A percentile compares a stretch with the other conserved stretches of the same genome.
These are phyloP conservation scores for Oreochromis aureus DNA, from an alignment of 2,113 vertebrate genomes.

Conservation along the genomic window DNA sequence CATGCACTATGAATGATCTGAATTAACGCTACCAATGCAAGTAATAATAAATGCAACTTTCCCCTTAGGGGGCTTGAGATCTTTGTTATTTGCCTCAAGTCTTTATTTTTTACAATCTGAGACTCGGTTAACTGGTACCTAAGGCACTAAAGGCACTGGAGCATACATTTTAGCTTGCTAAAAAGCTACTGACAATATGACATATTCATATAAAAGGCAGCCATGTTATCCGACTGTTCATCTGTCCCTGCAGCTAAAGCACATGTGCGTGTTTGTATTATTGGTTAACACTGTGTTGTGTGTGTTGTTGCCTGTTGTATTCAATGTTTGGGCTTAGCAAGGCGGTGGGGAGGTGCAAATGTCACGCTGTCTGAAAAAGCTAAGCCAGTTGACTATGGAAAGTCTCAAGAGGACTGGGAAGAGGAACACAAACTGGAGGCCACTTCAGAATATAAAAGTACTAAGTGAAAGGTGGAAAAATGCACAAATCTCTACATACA, in stretches of 20 bases:
- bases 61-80: background rate
- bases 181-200: slow-evolving; percentile 1
- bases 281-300: background rate
- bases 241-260: background rate
- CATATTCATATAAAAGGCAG: background rate
- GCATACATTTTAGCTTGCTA: background rate
- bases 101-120: background rate
- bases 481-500: background rate
- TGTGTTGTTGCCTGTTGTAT: background rate
- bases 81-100: background rate
- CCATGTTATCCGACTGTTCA: background rate
- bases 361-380: slow-evolving; percentile 38
- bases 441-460: slow-evolving; percentile 13
- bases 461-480: slow-evolving; percentile 32
- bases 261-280: background rate
- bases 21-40: background rate
- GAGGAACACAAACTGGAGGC: background rate
- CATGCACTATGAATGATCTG: background rate
- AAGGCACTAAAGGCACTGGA: background rate
- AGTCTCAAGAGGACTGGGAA: background rate
- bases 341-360: slow-evolving; percentile 33
- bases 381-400: background rate
- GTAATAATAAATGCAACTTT: background rate
- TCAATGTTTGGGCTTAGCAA: slow-evolving; percentile 1
- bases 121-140: background rate